Evolutionary conservation across 1,140 invertebrate species (phyloP).

Genomic region (Panonychus citri): DNA sequence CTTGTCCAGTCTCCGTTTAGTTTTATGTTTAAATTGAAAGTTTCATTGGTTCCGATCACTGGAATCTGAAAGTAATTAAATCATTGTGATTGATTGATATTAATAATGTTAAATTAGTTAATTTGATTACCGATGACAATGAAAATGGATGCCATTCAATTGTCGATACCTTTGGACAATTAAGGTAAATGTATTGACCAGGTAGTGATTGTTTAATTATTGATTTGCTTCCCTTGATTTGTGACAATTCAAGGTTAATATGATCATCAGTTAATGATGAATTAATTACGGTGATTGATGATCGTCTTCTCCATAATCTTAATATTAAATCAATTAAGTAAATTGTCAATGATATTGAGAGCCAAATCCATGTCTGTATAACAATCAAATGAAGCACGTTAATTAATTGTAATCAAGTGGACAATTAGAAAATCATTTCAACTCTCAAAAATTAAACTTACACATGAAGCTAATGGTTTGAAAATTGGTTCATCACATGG

Average conservation of each 20-base stretch:
- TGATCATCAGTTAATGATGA: neutral
- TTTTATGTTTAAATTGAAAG: conserved; percentile 5
- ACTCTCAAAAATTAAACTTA: too few species aligned
- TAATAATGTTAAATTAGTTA: neutral
- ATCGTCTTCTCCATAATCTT: neutral
- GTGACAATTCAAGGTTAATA: neutral
- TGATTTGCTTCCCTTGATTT: neutral
- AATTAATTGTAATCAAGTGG: too few species aligned
- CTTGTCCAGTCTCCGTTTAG: conserved; percentile 6
- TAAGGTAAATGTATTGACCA: conserved; percentile 7
- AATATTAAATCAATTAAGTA: conserved; percentile 1
- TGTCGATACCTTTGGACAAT: conserved; percentile 6
- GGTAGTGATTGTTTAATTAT: neutral
- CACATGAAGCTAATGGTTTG: too few species aligned
- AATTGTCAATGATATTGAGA: neutral
- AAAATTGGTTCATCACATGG: too few species aligned
- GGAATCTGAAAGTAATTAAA: neutral
- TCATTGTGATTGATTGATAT: neutral
- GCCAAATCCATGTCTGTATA: conserved; percentile 4
- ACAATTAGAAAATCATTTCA: too few species aligned
- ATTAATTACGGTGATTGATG: neutral
- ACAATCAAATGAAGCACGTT: neutral
- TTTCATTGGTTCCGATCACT: neutral
- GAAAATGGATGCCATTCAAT: conserved; percentile 13
- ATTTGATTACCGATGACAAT: conserved; percentile 1